A percentile compares a stretch with the other conserved stretches of the same genome.
These are phyloP conservation scores for Acridotheres tristis DNA, from an alignment of 2,797 vertebrate species.

Conservation along the genomic window DNA sequence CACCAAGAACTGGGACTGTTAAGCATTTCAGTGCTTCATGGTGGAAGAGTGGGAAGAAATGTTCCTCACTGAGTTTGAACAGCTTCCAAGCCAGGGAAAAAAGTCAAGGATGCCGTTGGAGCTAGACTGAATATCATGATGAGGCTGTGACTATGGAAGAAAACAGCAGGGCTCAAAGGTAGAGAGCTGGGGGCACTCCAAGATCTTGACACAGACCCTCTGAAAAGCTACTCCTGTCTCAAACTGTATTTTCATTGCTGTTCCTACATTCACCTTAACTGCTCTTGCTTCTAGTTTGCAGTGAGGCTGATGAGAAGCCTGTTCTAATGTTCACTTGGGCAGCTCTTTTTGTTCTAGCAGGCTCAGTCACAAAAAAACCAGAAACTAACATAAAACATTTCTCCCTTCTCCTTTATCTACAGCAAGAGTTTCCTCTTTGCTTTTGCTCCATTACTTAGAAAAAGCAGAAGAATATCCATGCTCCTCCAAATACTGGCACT, in stretches of 20 bases:
- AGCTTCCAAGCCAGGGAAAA: neutral
- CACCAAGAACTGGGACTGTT: neutral
- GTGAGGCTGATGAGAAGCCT: neutral
- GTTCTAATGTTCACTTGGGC: neutral
- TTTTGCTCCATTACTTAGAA: neutral
- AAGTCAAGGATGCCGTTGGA: neutral
- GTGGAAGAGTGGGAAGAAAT: conserved; percentile 18
- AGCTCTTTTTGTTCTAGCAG: neutral
- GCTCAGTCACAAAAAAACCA: neutral
- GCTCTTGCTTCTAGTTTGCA: neutral
- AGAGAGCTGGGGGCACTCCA: neutral
- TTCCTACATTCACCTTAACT: neutral
- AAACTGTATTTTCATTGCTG: neutral
- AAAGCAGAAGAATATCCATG: neutral
- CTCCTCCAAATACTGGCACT: neutral
- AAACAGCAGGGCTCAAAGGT: neutral
- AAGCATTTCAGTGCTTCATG: neutral
- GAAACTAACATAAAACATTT: neutral
- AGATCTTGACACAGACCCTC: neutral
- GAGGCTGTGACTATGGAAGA: neutral
- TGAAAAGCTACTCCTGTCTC: neutral
- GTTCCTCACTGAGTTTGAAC: neutral
- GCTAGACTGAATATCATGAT: neutral
- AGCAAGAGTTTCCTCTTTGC: neutral
- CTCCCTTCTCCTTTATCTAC: neutral